phyloP scores from a whole-genome alignment of 2,797 vertebrate genomes.

The Agapornis canus region DNA sequence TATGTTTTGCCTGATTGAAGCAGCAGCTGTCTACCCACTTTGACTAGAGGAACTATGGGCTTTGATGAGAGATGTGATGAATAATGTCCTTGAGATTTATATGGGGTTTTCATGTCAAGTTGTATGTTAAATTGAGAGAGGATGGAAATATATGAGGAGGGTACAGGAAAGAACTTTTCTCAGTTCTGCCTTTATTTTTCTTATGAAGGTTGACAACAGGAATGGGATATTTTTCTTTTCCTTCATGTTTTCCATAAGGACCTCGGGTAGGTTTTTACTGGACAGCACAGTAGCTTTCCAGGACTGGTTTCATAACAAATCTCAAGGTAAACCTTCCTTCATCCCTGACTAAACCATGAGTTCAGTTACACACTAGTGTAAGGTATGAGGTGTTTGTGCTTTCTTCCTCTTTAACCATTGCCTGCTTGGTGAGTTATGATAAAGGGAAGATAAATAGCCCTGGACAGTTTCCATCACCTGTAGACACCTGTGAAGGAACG shows the following conservation, averaged over 20 bases:
- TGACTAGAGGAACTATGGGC: background rate
- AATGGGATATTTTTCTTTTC: background rate
- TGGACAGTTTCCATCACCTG: background rate
- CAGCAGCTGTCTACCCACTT: background rate
- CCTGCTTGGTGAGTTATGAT: background rate
- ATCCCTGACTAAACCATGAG: background rate
- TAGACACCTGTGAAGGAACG: background rate
- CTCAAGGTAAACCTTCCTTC: background rate
- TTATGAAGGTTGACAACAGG: background rate
- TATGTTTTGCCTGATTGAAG: background rate
- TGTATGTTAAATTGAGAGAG: background rate
- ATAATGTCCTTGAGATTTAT: background rate
- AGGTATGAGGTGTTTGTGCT: background rate
- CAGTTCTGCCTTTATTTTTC: background rate
- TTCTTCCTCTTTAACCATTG: background rate
- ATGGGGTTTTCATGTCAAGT: background rate
- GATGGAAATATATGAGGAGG: background rate
- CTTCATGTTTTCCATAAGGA: background rate
- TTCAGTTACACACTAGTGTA: background rate
- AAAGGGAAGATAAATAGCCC: background rate
- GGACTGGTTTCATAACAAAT: background rate
- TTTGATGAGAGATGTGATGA: background rate
- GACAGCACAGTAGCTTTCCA: background rate
- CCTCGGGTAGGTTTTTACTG: background rate
- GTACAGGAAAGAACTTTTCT: background rate